These are phyloP conservation scores for Chalcis sispes DNA, from an alignment of 2,888 invertebrate species.

Conservation along the genomic window DNA sequence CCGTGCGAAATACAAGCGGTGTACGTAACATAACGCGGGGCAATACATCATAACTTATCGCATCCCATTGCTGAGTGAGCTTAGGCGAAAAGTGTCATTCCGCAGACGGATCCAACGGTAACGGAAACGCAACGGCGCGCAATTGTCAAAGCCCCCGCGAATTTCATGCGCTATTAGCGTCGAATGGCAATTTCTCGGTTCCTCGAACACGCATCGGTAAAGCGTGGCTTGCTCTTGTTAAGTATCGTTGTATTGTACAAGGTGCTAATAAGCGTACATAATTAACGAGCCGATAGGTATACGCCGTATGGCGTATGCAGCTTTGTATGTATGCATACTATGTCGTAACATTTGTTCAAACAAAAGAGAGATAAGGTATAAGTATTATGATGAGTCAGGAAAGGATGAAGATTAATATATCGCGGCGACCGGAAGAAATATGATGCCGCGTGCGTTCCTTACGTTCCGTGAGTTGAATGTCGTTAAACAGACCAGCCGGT, in stretches of 20 bases:
- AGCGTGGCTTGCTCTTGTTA: neutral
- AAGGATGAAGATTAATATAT: too few relatives aligned
- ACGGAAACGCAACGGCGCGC: neutral
- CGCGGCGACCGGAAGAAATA: too few relatives aligned
- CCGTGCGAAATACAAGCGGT: too few relatives aligned
- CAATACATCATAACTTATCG: neutral
- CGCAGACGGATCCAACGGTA: neutral
- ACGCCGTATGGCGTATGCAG: too few relatives aligned
- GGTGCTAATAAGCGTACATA: constrained; percentile 30
- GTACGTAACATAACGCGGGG: neutral
- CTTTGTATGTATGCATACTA: too few relatives aligned
- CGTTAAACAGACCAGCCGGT: too few relatives aligned
- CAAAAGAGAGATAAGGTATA: neutral
- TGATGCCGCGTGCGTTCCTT: too few relatives aligned
- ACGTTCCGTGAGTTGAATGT: too few relatives aligned
- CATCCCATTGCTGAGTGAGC: neutral
- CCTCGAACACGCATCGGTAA: neutral
- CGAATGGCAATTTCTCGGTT: constrained; percentile 27
- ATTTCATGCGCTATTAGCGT: constrained; percentile 40
- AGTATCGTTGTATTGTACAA: neutral
- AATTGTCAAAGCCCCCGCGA: neutral
- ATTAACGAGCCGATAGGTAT: too few relatives aligned
- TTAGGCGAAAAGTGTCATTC: neutral
- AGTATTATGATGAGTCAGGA: constrained; percentile 22
- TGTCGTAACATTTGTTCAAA: neutral